A percentile compares a stretch with the other conserved stretches of the same genome.
These are phyloP conservation scores for Nanorana parkeri DNA, from an alignment of 2,113 vertebrate species.

Conservation along the genomic window DNA sequence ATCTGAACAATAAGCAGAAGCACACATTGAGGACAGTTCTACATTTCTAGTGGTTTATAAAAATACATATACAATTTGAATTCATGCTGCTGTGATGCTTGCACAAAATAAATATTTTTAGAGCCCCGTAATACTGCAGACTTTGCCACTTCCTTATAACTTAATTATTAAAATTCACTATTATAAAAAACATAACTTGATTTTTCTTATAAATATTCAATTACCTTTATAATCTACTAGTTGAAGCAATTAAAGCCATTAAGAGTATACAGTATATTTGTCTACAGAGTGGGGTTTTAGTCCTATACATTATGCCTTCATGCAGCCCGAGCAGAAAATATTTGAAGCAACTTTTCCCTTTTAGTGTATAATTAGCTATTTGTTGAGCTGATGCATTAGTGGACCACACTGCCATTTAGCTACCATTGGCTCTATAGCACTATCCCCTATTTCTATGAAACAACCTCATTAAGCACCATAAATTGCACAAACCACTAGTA, in stretches of 20 bases:
- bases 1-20: too few relatives aligned
- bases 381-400: conserved; percentile 19
- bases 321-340: conserved; percentile 1
- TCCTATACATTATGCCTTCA: neutral
- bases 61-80: too few relatives aligned
- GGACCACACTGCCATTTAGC: neutral
- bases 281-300: neutral
- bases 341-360: neutral
- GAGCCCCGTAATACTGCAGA: too few relatives aligned
- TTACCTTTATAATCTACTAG: neutral
- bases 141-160: too few relatives aligned
- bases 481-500: conserved; percentile 6
- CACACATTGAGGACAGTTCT: too few relatives aligned
- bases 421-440: neutral
- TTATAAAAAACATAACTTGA: too few relatives aligned
- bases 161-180: too few relatives aligned
- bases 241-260: neutral
- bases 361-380: conserved; percentile 6
- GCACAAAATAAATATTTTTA: too few relatives aligned
- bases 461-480: conserved; percentile 18
- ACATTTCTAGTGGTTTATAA: too few relatives aligned
- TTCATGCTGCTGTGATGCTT: too few relatives aligned
- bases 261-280: neutral
- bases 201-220: too few relatives aligned
- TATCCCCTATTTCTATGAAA: conserved; percentile 9